Evolutionary conservation across 2,113 vertebrate species (phyloP).

Genomic region (Tenrec ecaudatus): DNA sequence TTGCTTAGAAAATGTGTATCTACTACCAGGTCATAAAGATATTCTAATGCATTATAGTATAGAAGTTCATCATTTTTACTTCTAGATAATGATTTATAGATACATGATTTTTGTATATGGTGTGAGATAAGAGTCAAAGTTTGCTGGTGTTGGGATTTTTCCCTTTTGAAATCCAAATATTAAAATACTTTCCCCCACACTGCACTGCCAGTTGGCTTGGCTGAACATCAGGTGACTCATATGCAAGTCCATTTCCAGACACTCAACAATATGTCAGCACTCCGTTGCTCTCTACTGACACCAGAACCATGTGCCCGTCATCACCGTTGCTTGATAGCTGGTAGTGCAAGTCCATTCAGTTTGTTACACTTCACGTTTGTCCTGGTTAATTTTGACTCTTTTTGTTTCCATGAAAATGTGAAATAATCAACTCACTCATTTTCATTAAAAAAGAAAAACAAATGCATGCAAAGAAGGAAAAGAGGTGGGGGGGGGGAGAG

Average conservation of each 20-base stretch:
- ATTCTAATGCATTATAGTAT: constrained; percentile 16
- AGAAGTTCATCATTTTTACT: constrained; percentile 39
- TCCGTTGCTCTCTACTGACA: neutral
- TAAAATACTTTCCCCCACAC: neutral
- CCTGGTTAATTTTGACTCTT: neutral
- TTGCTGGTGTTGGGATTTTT: neutral
- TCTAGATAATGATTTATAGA: neutral
- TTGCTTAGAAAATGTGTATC: neutral
- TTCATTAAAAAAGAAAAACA: neutral
- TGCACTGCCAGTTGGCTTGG: neutral
- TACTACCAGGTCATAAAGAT: neutral
- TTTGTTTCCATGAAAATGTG: neutral
- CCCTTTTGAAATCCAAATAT: constrained; percentile 2
- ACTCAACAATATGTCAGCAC: neutral
- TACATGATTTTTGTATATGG: constrained; percentile 20
- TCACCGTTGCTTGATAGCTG: neutral
- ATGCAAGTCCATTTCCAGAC: neutral
- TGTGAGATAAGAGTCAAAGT: neutral
- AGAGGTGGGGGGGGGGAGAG: neutral
- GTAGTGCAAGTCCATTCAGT: neutral
- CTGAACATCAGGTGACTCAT: neutral
- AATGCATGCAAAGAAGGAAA: neutral
- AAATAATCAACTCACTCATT: constrained; percentile 35
- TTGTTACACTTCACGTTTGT: constrained; percentile 10
- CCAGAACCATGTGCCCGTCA: neutral